These are phyloP conservation scores for Dendrolimus kikuchii DNA, from an alignment of 1,140 invertebrate genomes.

Conservation along the genomic window DNA sequence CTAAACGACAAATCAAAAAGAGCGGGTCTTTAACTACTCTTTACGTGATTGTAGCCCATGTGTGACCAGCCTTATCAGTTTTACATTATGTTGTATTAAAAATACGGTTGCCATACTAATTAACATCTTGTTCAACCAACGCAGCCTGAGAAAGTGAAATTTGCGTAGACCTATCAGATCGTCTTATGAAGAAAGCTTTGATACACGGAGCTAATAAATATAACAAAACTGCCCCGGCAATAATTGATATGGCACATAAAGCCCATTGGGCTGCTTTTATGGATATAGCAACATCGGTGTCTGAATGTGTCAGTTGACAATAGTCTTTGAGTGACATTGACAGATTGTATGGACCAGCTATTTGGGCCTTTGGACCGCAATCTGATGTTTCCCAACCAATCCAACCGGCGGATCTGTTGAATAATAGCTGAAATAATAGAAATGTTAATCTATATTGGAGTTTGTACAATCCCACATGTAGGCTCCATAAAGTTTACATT, in stretches of 20 bases:
- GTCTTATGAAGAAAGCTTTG: conserved; percentile 38
- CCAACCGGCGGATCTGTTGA: conserved; percentile 54
- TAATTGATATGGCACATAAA: conserved; percentile 40
- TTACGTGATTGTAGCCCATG: no score
- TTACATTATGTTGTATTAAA: no score
- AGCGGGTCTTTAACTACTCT: no score
- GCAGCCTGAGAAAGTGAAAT: conserved; percentile 52
- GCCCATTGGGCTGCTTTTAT: conserved; percentile 60
- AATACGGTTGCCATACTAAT: not conserved
- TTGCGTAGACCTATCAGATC: conserved; percentile 36
- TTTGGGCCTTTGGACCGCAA: conserved; percentile 37
- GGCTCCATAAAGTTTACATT: no score
- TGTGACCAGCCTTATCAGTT: no score
- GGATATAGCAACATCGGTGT: conserved; percentile 38
- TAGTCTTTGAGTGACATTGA: conserved; percentile 23
- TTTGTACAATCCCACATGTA: not conserved
- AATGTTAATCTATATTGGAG: not conserved
- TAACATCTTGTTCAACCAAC: conserved; percentile 38
- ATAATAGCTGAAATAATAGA: conserved; percentile 36
- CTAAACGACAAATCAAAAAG: no score
- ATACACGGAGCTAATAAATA: conserved; percentile 52
- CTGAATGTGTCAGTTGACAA: conserved; percentile 31
- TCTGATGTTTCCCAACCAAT: conserved; percentile 45
- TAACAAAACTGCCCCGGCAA: conserved; percentile 38
- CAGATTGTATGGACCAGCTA: conserved; percentile 41